Conservation (phyloP, 2,888 invertebrate genomes). For the Chloroclysta siterata region DNA sequence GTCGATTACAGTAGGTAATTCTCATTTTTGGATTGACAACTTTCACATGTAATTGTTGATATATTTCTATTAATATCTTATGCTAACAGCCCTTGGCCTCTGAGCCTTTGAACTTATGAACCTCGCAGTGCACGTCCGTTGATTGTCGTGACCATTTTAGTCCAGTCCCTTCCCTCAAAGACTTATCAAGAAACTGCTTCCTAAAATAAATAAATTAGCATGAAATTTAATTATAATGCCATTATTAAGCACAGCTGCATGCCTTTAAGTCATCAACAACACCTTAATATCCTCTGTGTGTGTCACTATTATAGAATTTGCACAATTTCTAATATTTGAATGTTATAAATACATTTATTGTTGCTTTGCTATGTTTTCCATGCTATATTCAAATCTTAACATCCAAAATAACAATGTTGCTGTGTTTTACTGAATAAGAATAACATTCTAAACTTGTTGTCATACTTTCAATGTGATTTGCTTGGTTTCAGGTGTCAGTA, state of each 20-base stretch:
- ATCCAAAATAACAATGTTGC: too few species aligned
- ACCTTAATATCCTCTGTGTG: not conserved
- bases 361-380: not conserved
- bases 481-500: constrained; percentile 91
- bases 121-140: constrained; percentile 25
- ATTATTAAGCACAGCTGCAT: constrained; percentile 2
- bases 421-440: too few species aligned
- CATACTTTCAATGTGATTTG: constrained; percentile 3
- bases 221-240: constrained; percentile 24
- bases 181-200: constrained; percentile 18
- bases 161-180: constrained; percentile 7
- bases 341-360: too few species aligned
- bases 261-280: not conserved
- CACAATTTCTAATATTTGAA: not conserved
- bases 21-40: constrained; percentile 77
- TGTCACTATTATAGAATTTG: too few species aligned
- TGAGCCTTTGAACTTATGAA: constrained; percentile 47
- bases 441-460: too few species aligned
- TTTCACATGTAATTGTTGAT: constrained; percentile 77
- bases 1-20: constrained; percentile 56
- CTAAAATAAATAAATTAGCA: constrained; percentile 21
- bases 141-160: constrained; percentile 30
- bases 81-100: constrained; percentile 58
- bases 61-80: constrained; percentile 76
- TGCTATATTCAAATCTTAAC: not conserved